Evolutionary conservation across 2,888 invertebrate genomes (phyloP).

Genomic region (Elgonia sp.): DNA sequence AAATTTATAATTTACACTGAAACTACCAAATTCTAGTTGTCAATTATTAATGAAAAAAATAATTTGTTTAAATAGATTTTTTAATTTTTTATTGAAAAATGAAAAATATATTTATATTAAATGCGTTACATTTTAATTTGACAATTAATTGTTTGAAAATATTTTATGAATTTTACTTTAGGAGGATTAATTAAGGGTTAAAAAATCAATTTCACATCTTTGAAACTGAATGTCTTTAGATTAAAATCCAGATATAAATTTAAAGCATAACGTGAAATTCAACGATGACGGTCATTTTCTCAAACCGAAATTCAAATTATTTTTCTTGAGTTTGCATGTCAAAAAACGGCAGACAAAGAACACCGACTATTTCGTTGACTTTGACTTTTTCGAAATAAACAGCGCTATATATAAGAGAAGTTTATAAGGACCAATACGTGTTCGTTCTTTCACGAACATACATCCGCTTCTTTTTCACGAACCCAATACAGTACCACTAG

Average conservation of each 20-base stretch:
- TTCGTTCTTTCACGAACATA: slow-evolving; percentile 61
- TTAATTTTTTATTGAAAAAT: too few species aligned
- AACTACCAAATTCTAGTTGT: too few species aligned
- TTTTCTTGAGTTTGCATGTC: slow-evolving; percentile 37
- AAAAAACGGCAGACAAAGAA: slow-evolving; percentile 53
- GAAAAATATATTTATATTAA: too few species aligned
- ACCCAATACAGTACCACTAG: slow-evolving; percentile 43
- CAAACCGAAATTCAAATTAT: slow-evolving; percentile 30
- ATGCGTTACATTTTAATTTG: too few species aligned
- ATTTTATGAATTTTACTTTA: too few species aligned
- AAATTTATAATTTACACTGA: too few species aligned
- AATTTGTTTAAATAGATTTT: too few species aligned
- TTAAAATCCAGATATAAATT: not conserved
- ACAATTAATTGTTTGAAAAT: too few species aligned
- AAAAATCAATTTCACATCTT: too few species aligned
- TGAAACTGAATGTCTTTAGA: too few species aligned
- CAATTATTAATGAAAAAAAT: too few species aligned
- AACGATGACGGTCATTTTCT: slow-evolving; percentile 22
- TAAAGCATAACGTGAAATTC: not conserved
- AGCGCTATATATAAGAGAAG: slow-evolving; percentile 47
- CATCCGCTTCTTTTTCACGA: slow-evolving; percentile 67
- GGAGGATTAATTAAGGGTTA: too few species aligned
- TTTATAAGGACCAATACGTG: slow-evolving; percentile 52
- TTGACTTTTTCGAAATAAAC: slow-evolving; percentile 65
- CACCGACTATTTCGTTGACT: slow-evolving; percentile 43